Conservation (phyloP, 1,140 invertebrate species). For the Neodiprion pinetum region DNA sequence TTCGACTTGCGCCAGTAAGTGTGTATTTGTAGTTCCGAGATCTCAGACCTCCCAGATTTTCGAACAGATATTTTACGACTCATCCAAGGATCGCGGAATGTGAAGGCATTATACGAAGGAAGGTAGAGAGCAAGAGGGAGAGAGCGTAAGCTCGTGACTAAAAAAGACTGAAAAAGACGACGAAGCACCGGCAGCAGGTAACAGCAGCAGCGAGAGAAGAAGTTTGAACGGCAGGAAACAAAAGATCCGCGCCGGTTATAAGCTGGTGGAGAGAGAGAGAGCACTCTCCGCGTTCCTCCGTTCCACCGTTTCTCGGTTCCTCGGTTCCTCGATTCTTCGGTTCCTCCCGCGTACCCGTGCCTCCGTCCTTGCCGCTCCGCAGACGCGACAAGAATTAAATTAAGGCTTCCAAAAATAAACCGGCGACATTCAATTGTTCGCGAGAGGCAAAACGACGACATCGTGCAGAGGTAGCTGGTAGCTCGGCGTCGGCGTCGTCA, state of each 20-base stretch:
- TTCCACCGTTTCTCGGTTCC: constrained; percentile 22
- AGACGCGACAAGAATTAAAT: constrained; percentile 43
- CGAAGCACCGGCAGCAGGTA: too few relatives aligned
- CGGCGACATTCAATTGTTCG: constrained; percentile 49
- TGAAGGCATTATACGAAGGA: neutral
- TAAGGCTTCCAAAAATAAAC: constrained; percentile 53
- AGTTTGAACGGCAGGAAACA: constrained; percentile 33
- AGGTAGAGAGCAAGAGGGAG: neutral
- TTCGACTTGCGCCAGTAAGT: too few relatives aligned
- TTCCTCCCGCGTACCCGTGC: constrained; percentile 10
- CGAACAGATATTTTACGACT: constrained; percentile 15
- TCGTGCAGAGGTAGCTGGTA: constrained; percentile 11
- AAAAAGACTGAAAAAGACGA: constrained; percentile 35
- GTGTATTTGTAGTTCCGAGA: neutral
- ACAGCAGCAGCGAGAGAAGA: neutral
- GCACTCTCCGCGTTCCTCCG: constrained; percentile 29
- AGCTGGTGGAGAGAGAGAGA: constrained; percentile 28
- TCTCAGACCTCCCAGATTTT: neutral
- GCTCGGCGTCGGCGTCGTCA: neutral
- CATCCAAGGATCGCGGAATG: constrained; percentile 13
- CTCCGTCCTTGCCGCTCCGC: constrained; percentile 17
- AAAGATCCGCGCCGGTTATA: constrained; percentile 37
- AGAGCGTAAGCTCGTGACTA: constrained; percentile 32
- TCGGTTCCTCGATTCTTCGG: constrained; percentile 14
- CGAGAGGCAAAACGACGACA: constrained; percentile 30